phyloP scores from a whole-genome alignment of 2,888 invertebrate genomes.

The Neoitamus cyanurus region DNA sequence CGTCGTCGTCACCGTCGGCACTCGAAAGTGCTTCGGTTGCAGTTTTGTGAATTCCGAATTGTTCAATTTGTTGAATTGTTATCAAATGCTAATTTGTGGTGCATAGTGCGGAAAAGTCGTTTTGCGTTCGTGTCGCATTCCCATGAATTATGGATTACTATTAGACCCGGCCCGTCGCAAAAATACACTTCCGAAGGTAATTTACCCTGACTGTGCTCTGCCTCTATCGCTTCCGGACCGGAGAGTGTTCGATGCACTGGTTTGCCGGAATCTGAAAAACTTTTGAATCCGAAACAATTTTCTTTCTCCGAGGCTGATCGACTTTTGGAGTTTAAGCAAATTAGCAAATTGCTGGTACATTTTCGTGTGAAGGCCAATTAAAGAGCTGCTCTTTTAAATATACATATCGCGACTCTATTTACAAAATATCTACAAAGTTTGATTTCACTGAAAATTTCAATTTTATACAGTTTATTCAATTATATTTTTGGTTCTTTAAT shows the following conservation, averaged over 20 bases:
- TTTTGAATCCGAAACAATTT: neutral
- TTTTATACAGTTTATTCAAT: neutral
- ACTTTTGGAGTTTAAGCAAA: neutral
- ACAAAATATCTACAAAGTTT: neutral
- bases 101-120: neutral
- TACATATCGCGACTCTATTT: neutral
- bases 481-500: no score
- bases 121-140: neutral
- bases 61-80: neutral
- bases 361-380: neutral
- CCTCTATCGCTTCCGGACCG: neutral
- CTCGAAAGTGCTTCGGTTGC: neutral
- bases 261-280: neutral
- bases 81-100: neutral
- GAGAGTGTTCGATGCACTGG: neutral
- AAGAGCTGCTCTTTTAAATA: neutral
- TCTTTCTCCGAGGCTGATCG: no score
- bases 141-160: conserved; percentile 23
- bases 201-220: neutral
- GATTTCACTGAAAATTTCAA: neutral
- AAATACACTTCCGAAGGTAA: neutral
- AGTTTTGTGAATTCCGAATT: neutral
- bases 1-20: neutral
- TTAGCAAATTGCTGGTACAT: neutral
- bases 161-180: conserved; percentile 2